Conservation (phyloP, 1,140 invertebrate species). For the Muscidifurax raptorellus region DNA sequence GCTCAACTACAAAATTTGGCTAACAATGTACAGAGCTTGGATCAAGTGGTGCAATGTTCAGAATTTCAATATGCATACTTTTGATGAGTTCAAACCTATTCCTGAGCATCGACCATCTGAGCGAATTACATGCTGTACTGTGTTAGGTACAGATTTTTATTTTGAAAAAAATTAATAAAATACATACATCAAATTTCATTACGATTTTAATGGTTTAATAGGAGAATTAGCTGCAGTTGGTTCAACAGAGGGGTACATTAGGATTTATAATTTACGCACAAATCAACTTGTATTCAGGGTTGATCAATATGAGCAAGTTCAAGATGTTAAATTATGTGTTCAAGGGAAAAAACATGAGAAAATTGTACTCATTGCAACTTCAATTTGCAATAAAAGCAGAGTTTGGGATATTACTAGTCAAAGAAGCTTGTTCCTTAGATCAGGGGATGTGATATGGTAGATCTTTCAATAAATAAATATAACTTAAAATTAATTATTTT, state of each 20-base stretch:
- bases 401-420: slow-evolving; percentile 52
- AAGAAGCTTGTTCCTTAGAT: slow-evolving; percentile 27
- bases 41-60: slow-evolving; percentile 50
- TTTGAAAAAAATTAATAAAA: neutral
- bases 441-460: slow-evolving; percentile 57
- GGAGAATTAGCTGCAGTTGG: slow-evolving; percentile 54
- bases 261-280: slow-evolving; percentile 48
- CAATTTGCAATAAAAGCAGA: slow-evolving; percentile 41
- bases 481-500: too few species aligned
- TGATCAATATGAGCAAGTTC: slow-evolving; percentile 49
- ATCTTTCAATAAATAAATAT: slow-evolving; percentile 26
- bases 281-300: slow-evolving; percentile 22
- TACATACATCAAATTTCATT: too few species aligned
- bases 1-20: slow-evolving; percentile 49
- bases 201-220: too few species aligned
- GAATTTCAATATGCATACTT: slow-evolving; percentile 29
- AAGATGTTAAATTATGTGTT: slow-evolving; percentile 47
- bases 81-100: slow-evolving; percentile 42
- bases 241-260: slow-evolving; percentile 54
- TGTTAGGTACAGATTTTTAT: slow-evolving; percentile 44
- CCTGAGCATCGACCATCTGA: slow-evolving; percentile 34
- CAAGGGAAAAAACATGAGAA: slow-evolving; percentile 42
- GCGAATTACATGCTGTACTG: slow-evolving; percentile 52
- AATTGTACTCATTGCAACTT: slow-evolving; percentile 47
- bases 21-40: slow-evolving; percentile 54